Percentiles rank a stretch among this genome's conserved stretches.
phyloP scores from a whole-genome alignment of 92 coral and sea anemone genomes.

The Metridium senile region DNA sequence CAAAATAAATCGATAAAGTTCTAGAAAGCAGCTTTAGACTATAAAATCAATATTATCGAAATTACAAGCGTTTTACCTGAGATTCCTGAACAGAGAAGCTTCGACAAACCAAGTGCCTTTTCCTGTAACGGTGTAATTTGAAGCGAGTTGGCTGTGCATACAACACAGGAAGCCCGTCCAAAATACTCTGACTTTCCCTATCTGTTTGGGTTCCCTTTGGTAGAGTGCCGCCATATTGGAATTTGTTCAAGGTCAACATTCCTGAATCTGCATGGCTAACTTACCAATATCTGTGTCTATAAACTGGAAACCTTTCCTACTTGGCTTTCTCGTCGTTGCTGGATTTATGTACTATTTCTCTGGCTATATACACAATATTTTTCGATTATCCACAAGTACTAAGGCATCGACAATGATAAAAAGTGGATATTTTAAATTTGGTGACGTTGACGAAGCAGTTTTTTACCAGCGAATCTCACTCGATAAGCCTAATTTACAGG shows the following conservation, averaged over 20 bases:
- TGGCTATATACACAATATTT: neutral
- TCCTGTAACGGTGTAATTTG: too few relatives aligned
- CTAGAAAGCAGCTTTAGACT: too few relatives aligned
- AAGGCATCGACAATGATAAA: neutral
- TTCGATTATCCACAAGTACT: constrained; percentile 9
- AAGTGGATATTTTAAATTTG: constrained; percentile 37
- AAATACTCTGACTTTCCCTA: neutral
- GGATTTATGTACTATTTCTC: constrained; percentile 29
- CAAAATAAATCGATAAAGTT: too few relatives aligned
- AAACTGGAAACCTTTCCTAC: constrained; percentile 52
- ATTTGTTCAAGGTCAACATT: neutral
- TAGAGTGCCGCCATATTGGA: neutral
- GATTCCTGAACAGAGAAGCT: too few relatives aligned
- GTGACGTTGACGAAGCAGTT: constrained; percentile 46
- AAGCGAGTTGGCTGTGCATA: too few relatives aligned
- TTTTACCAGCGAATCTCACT: constrained; percentile 68
- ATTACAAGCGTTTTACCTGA: too few relatives aligned
- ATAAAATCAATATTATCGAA: too few relatives aligned
- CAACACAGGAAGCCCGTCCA: too few relatives aligned
- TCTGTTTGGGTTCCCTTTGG: constrained; percentile 14
- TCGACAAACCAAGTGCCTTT: too few relatives aligned
- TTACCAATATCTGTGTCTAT: constrained; percentile 51
- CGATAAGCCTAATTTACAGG: constrained; percentile 27
- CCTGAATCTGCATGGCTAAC: constrained; percentile 47
- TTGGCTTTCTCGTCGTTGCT: constrained; percentile 23